phyloP scores from a whole-genome alignment of 2,797 vertebrate genomes.

The Vultur gryphus region DNA sequence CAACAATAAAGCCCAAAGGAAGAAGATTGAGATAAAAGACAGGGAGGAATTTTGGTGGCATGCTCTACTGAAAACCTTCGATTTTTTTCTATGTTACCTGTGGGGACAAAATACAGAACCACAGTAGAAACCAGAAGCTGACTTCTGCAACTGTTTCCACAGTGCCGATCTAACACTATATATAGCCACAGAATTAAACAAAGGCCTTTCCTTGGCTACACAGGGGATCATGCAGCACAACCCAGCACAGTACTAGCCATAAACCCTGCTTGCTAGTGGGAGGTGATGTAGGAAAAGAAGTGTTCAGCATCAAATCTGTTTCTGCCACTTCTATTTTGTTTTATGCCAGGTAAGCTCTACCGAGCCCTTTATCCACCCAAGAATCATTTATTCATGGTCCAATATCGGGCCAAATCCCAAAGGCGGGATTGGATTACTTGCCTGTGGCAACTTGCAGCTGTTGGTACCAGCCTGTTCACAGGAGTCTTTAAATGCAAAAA shows the following conservation, averaged over 20 bases:
- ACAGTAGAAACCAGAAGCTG: not conserved
- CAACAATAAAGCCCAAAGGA: not conserved
- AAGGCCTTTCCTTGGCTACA: not conserved
- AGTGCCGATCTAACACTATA: accelerated
- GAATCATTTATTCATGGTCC: not conserved
- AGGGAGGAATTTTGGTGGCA: not conserved
- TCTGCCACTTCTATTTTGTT: not conserved
- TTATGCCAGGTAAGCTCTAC: not conserved
- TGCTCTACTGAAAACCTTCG: not conserved
- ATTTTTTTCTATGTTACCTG: not conserved
- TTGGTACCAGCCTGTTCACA: not conserved
- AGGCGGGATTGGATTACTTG: accelerated
- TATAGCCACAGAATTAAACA: not conserved
- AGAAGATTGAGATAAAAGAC: slow-evolving; percentile 1
- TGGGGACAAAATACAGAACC: slow-evolving; percentile 3
- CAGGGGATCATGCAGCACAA: accelerated
- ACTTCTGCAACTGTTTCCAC: not conserved
- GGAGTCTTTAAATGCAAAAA: not conserved
- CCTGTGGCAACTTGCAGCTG: not conserved
- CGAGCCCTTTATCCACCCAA: not conserved
- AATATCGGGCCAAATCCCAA: not conserved
- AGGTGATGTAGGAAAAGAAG: not conserved
- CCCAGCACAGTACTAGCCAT: not conserved
- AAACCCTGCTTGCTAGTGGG: not conserved
- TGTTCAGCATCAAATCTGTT: not conserved